Evolutionary conservation across 2,797 vertebrate species (phyloP).

Genomic region (Emys orbicularis): DNA sequence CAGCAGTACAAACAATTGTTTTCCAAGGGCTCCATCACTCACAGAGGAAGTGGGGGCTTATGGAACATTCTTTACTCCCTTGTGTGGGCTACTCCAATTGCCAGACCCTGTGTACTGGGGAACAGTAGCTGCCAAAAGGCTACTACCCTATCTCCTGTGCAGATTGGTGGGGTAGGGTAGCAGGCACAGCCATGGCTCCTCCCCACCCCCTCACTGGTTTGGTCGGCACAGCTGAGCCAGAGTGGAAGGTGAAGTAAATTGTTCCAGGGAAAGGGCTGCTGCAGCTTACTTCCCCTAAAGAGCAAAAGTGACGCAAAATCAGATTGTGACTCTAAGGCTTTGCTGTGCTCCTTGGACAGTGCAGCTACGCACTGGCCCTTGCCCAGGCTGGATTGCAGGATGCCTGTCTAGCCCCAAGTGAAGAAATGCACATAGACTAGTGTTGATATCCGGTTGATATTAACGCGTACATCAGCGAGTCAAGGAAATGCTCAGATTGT

Average conservation of each 20-base stretch:
- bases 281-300: neutral
- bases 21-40: neutral
- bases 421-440: neutral
- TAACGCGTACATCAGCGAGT: neutral
- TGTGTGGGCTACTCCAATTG: neutral
- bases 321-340: neutral
- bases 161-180: rapidly evolving
- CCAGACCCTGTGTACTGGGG: neutral
- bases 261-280: neutral
- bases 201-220: neutral
- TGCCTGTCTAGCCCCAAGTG: neutral
- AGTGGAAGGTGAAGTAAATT: neutral
- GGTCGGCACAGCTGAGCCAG: neutral
- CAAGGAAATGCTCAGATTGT: constrained; percentile 19
- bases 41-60: neutral
- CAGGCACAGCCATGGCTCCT: neutral
- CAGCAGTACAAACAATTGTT: neutral
- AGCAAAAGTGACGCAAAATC: neutral
- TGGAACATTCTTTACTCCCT: neutral
- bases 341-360: neutral
- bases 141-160: neutral
- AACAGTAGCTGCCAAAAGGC: neutral
- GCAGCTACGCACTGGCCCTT: neutral
- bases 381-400: neutral
- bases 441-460: neutral